These are phyloP conservation scores for Bombyx mandarina DNA, from an alignment of 1,140 invertebrate genomes.

Conservation along the genomic window DNA sequence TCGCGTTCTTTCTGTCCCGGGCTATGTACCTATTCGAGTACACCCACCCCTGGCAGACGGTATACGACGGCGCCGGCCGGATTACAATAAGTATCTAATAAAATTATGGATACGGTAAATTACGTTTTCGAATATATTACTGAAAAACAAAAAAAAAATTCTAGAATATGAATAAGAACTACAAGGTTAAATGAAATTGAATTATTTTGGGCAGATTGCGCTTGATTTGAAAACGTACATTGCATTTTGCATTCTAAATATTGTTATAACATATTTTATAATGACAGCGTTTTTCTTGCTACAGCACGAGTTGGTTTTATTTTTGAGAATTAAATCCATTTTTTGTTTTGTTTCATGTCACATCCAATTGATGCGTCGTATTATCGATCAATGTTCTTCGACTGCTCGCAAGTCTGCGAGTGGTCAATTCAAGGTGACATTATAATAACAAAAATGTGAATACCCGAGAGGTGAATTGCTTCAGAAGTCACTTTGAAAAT, in stretches of 20 bases:
- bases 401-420: conserved; percentile 26
- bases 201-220: too few relatives aligned
- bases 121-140: not conserved
- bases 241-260: too few relatives aligned
- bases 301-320: too few relatives aligned
- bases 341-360: not conserved
- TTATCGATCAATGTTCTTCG: not conserved
- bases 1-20: conserved; percentile 26
- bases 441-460: conserved; percentile 42
- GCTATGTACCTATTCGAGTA: conserved; percentile 10
- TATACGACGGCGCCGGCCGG: conserved; percentile 10
- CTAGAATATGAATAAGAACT: too few relatives aligned
- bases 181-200: too few relatives aligned
- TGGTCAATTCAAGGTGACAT: conserved; percentile 52
- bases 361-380: not conserved
- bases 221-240: too few relatives aligned
- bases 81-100: conserved; percentile 6
- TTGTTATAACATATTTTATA: too few relatives aligned
- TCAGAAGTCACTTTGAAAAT: too few relatives aligned
- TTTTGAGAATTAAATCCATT: too few relatives aligned
- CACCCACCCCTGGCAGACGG: conserved; percentile 20
- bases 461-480: conserved; percentile 22
- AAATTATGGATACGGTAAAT: conserved; percentile 7
- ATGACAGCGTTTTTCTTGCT: too few relatives aligned
- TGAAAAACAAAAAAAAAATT: too few relatives aligned